Conservation (phyloP, 2,797 vertebrate species). For the Helostoma temminkii region DNA sequence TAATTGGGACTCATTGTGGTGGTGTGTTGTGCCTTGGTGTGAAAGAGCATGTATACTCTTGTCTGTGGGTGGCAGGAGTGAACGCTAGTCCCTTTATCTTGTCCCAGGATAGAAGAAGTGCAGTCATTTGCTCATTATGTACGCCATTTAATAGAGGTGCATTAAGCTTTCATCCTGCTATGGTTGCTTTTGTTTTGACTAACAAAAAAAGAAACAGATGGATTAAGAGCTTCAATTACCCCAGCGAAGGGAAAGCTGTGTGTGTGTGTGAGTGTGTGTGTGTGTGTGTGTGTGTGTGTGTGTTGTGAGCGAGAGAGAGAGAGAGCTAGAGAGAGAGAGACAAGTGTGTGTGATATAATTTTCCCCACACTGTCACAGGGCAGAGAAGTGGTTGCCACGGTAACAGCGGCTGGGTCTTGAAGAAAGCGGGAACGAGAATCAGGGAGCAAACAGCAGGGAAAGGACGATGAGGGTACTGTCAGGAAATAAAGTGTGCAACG, state of each 20-base stretch:
- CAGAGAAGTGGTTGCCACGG: constrained; percentile 79
- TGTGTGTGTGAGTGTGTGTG: constrained; percentile 19
- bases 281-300: no score
- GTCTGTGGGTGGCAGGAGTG: constrained; percentile 6
- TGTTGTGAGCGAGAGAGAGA: constrained; percentile 2
- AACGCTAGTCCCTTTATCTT: constrained; percentile 34
- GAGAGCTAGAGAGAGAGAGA: constrained; percentile 8
- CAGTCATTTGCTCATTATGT: constrained; percentile 61
- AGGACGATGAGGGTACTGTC: constrained; percentile 36
- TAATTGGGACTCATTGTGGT: constrained; percentile 29
- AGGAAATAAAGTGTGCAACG: no score
- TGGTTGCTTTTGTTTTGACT: constrained; percentile 73
- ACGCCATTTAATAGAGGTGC: constrained; percentile 58
- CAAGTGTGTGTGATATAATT: constrained; percentile 61
- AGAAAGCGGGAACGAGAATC: constrained; percentile 46
- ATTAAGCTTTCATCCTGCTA: constrained; percentile 62
- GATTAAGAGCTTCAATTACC: constrained; percentile 81
- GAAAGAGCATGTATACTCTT: constrained; percentile 8
- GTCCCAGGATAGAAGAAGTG: constrained; percentile 35
- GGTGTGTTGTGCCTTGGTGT: constrained; percentile 1
- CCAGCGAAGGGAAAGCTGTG: constrained; percentile 43
- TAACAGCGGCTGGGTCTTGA: constrained; percentile 66
- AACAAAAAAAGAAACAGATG: constrained; percentile 70
- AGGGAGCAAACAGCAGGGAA: constrained; percentile 37
- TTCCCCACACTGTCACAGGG: constrained; percentile 58